Percentiles rank a stretch among this genome's conserved stretches.
Evolutionary conservation across 2,797 vertebrate species (phyloP).

Genomic region (Serranus cabrilla): DNA sequence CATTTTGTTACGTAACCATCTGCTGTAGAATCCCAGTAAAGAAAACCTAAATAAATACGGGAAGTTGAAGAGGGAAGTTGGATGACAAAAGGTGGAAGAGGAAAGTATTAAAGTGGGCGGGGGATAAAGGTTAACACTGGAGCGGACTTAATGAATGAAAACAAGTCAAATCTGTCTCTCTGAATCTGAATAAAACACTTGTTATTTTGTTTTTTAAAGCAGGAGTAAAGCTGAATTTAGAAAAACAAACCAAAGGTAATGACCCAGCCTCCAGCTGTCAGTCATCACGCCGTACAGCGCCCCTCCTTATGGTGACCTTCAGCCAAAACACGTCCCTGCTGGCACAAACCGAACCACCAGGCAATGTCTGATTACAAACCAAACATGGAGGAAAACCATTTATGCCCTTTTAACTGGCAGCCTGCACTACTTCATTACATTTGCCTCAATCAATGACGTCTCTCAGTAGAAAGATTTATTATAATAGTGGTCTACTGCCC

Average conservation of each 20-base stretch:
- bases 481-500: neutral
- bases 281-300: slow-evolving; percentile 31
- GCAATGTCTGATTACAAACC: slow-evolving; percentile 40
- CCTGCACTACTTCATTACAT: neutral
- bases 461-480: neutral
- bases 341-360: slow-evolving; percentile 28
- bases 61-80: too few species aligned
- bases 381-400: neutral
- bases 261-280: slow-evolving; percentile 7
- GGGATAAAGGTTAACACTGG: too few species aligned
- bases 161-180: neutral
- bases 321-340: slow-evolving; percentile 41
- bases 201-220: neutral
- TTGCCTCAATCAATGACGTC: neutral
- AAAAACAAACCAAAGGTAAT: neutral
- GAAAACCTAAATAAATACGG: too few species aligned
- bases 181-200: neutral
- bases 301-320: slow-evolving; percentile 55
- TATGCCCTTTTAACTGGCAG: neutral
- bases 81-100: too few species aligned
- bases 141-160: neutral
- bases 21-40: too few species aligned
- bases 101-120: too few species aligned
- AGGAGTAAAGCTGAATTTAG: neutral
- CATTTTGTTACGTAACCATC: too few species aligned